phyloP scores from a whole-genome alignment of 2,888 invertebrate species.

The Lepas anatifera region DNA sequence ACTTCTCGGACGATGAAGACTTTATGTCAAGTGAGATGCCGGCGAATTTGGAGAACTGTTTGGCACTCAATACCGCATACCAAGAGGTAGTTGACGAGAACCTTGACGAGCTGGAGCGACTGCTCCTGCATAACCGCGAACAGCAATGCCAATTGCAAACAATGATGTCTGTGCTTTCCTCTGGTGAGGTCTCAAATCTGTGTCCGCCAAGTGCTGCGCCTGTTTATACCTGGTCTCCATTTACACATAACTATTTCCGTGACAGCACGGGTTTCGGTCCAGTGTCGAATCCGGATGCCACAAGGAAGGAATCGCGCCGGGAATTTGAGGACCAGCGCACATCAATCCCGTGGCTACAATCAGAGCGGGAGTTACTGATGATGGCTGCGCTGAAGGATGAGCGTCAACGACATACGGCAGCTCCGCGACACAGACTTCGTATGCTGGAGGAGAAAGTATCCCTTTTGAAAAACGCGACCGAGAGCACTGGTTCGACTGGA shows the following conservation, averaged over 20 bases:
- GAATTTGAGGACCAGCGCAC: neutral
- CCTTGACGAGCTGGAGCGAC: neutral
- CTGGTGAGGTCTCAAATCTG: neutral
- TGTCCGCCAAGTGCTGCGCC: too few relatives aligned
- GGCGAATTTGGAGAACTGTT: neutral
- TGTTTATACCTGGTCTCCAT: neutral
- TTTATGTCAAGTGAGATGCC: neutral
- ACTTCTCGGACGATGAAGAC: neutral
- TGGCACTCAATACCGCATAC: neutral
- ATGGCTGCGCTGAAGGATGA: neutral
- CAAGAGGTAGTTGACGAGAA: conserved; percentile 9
- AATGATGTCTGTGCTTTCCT: neutral
- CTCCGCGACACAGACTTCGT: neutral
- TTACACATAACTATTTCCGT: neutral
- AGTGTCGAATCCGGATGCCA: neutral
- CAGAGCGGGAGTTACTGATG: neutral
- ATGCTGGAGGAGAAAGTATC: neutral
- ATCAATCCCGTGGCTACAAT: neutral
- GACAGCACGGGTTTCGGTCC: neutral
- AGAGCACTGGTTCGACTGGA: too few relatives aligned
- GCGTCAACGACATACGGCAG: neutral
- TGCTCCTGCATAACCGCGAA: neutral
- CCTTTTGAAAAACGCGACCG: too few relatives aligned
- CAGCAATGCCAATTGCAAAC: neutral
- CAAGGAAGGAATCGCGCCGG: neutral